phyloP scores from a whole-genome alignment of 1,140 invertebrate species.

The Muscidifurax raptorellus region DNA sequence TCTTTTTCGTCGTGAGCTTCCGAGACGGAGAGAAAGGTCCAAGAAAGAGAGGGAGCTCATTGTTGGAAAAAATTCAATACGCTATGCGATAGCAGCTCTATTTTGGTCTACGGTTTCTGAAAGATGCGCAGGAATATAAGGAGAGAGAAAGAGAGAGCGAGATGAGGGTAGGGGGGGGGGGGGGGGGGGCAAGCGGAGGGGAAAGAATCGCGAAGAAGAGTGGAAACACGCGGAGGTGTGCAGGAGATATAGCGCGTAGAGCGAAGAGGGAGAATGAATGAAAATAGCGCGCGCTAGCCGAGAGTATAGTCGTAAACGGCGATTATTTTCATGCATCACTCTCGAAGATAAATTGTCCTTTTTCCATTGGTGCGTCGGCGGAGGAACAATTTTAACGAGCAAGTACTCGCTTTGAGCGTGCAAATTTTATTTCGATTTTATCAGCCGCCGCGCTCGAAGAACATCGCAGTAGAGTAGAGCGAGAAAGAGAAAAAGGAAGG shows the following conservation, averaged over 20 bases:
- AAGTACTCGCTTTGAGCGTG: neutral
- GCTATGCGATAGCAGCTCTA: neutral
- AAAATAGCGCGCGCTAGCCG: neutral
- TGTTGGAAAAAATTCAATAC: neutral
- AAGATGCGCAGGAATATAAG: neutral
- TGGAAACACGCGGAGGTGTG: constrained; percentile 34
- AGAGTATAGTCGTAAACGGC: neutral
- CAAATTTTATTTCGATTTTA: constrained; percentile 38
- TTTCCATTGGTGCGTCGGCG: neutral
- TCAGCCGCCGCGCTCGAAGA: neutral
- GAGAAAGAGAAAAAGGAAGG: constrained; percentile 37
- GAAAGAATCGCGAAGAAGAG: constrained; percentile 39
- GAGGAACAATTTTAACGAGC: constrained; percentile 14
- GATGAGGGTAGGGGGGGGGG: no score
- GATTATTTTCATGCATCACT: constrained; percentile 2
- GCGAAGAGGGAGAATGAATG: neutral
- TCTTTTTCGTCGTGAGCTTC: neutral
- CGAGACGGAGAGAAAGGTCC: constrained; percentile 11
- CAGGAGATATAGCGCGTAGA: neutral
- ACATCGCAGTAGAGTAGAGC: no score
- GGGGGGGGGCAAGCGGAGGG: constrained; percentile 24
- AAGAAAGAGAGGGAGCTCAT: neutral
- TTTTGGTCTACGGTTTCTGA: neutral
- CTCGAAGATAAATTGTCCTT: neutral
- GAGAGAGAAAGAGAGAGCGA: neutral